These are phyloP conservation scores for Oreochromis niloticus DNA, from an alignment of 2,113 vertebrate genomes.

Conservation along the genomic window DNA sequence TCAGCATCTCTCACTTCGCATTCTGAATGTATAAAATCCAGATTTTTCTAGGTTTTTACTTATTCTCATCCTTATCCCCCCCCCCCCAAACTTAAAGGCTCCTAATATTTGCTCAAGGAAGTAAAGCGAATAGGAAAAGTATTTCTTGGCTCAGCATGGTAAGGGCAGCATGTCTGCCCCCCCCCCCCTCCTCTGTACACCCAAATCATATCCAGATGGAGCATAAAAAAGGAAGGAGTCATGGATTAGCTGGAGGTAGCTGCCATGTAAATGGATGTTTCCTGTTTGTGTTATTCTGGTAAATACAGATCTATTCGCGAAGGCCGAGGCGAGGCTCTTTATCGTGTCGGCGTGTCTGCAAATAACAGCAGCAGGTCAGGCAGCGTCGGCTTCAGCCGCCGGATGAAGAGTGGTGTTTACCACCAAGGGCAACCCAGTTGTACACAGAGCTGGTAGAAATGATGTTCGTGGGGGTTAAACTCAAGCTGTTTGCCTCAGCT, in stretches of 20 bases:
- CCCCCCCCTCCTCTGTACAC: neutral
- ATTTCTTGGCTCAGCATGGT: conserved; percentile 53
- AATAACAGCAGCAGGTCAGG: neutral
- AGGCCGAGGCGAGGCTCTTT: neutral
- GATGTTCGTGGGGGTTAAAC: neutral
- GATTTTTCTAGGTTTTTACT: neutral
- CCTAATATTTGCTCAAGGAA: conserved; percentile 62
- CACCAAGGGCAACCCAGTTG: neutral
- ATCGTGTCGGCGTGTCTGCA: neutral
- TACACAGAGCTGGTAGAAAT: neutral
- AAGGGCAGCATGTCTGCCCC: conserved; percentile 26
- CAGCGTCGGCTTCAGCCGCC: neutral
- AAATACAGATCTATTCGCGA: conserved; percentile 1
- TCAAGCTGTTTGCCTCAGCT: neutral
- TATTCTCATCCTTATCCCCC: neutral
- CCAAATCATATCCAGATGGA: conserved; percentile 66
- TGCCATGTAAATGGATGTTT: conserved; percentile 41
- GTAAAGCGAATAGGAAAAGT: conserved; percentile 59
- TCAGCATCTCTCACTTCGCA: neutral
- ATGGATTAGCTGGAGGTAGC: conserved; percentile 29
- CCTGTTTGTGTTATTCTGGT: conserved; percentile 34
- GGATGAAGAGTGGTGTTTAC: neutral
- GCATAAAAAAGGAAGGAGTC: conserved; percentile 14
- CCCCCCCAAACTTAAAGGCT: conserved; percentile 3
- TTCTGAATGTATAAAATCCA: neutral